These are phyloP conservation scores for Teleogryllus occipitalis DNA, from an alignment of 1,140 invertebrate species.

Conservation along the genomic window DNA sequence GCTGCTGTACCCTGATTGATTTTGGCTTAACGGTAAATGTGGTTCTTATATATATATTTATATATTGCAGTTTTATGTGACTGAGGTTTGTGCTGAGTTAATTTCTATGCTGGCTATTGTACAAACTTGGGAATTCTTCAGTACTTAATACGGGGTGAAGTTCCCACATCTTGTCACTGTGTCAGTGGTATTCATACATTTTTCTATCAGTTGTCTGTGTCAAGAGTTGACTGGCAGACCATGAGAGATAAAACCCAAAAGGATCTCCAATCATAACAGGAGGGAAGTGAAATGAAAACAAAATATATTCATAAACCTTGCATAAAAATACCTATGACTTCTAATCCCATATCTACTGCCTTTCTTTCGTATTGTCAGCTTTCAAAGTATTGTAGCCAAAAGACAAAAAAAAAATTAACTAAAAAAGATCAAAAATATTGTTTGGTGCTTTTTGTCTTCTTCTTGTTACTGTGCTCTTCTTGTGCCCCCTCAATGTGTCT, in stretches of 20 bases:
- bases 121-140: neutral
- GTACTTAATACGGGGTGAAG: neutral
- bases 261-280: neutral
- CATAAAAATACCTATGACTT: constrained; percentile 12
- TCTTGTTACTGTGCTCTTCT: neutral
- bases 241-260: neutral
- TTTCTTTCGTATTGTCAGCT: constrained; percentile 18
- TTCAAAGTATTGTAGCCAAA: constrained; percentile 11
- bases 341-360: constrained; percentile 16
- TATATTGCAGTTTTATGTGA: constrained; percentile 5
- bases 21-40: neutral
- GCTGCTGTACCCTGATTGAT: constrained; percentile 3
- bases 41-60: constrained; percentile 6
- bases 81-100: neutral
- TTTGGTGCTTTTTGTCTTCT: neutral
- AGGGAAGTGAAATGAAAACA: constrained; percentile 2
- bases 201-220: neutral
- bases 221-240: neutral
- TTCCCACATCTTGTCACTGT: neutral
- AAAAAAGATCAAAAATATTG: constrained; percentile 13
- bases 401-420: neutral
- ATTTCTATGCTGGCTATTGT: neutral
- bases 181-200: neutral
- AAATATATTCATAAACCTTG: constrained; percentile 6
- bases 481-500: neutral